Percentiles rank a stretch among this genome's conserved stretches.
phyloP scores from a whole-genome alignment of 2,113 vertebrate genomes.

The Drymodes brunneopygia region DNA sequence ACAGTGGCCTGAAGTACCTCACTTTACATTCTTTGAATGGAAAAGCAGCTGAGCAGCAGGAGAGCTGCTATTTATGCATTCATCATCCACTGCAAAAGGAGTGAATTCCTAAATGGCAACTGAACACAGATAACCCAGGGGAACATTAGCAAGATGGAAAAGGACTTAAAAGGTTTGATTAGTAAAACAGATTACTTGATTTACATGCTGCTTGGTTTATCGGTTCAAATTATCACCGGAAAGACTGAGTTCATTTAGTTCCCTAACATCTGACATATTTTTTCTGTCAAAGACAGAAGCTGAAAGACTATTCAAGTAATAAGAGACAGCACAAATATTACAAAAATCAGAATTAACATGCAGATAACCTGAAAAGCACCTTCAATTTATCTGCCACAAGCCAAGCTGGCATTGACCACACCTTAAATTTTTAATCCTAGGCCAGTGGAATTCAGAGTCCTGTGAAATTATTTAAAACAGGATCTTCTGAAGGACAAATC shows the following conservation, averaged over 20 bases:
- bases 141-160: neutral
- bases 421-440: neutral
- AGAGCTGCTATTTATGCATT: neutral
- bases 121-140: neutral
- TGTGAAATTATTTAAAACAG: neutral
- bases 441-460: neutral
- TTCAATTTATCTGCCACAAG: neutral
- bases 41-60: neutral
- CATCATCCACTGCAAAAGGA: neutral
- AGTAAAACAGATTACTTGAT: slow-evolving; percentile 5
- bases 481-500: neutral
- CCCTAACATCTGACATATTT: neutral
- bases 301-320: neutral
- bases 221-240: neutral
- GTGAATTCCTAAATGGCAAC: neutral
- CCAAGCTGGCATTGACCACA: neutral
- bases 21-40: neutral
- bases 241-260: neutral
- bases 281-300: neutral
- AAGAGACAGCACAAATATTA: neutral
- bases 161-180: neutral
- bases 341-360: neutral
- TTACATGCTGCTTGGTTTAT: neutral
- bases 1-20: neutral
- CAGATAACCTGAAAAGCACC: neutral